Percentiles rank a stretch among this genome's conserved stretches.
Conservation (phyloP, 2,113 vertebrate genomes). For the Lanius collurio region DNA sequence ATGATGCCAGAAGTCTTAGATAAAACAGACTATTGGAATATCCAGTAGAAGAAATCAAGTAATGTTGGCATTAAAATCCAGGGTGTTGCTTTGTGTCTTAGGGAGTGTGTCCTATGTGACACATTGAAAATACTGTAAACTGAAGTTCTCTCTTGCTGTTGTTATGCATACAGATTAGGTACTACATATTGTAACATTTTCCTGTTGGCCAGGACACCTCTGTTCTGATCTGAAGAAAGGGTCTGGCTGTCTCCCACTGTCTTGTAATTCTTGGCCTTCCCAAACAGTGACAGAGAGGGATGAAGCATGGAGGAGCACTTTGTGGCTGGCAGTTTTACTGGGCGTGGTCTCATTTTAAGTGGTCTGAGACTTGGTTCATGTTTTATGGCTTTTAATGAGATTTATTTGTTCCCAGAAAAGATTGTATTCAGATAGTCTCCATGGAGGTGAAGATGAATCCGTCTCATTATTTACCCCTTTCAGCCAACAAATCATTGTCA, state of each 20-base stretch:
- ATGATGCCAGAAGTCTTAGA: background rate
- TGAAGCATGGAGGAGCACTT: background rate
- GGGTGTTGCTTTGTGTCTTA: background rate
- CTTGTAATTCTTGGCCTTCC: background rate
- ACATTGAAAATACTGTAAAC: background rate
- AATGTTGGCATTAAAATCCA: background rate
- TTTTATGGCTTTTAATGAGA: background rate
- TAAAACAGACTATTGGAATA: background rate
- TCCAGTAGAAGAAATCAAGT: background rate
- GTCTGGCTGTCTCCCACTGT: background rate
- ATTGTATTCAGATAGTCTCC: background rate
- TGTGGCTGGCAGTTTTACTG: background rate
- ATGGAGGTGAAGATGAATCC: background rate
- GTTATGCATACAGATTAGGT: background rate
- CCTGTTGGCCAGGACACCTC: background rate
- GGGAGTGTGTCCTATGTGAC: background rate
- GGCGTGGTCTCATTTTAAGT: background rate
- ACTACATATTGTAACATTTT: background rate
- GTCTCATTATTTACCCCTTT: background rate
- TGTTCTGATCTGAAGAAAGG: background rate
- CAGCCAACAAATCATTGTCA: background rate
- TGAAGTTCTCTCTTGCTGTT: background rate
- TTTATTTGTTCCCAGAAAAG: background rate
- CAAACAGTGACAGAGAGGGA: background rate
- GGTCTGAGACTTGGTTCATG: background rate